Percentiles rank a stretch among this genome's conserved stretches.
Conservation (phyloP, 2,113 vertebrate genomes). For the Elachura formosa region DNA sequence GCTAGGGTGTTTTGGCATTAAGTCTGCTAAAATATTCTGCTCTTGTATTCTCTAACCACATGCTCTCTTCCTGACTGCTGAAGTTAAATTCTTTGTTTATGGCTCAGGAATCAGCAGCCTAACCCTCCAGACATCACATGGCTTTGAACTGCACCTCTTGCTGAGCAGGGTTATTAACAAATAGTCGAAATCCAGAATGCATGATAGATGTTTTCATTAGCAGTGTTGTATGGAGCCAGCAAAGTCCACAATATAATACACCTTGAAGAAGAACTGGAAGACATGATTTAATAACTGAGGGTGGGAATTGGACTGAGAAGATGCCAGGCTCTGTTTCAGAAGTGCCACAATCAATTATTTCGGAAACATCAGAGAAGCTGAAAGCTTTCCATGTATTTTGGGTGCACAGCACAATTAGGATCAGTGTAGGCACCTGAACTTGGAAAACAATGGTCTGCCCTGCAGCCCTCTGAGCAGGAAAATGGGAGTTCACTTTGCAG, state of each 20-base stretch:
- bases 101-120: background rate
- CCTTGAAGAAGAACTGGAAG: background rate
- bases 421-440: accelerated
- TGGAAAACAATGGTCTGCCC: background rate
- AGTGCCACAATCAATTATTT: background rate
- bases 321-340: background rate
- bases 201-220: background rate
- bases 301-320: background rate
- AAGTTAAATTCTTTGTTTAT: background rate
- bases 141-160: background rate
- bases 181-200: background rate
- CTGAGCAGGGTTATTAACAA: background rate
- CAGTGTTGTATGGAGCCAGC: background rate
- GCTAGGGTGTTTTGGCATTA: background rate
- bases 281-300: background rate
- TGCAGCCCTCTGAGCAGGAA: background rate
- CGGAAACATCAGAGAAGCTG: background rate
- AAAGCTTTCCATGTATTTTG: background rate
- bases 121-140: background rate
- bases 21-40: background rate
- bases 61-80: background rate
- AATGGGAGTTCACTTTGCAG: background rate
- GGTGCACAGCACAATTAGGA: background rate
- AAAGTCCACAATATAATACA: background rate
- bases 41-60: background rate